Evolutionary conservation across 2,888 invertebrate genomes (phyloP), one percentile per base, ranked within the genome.

Genomic region (Drosophila austrosaltans): DNA sequence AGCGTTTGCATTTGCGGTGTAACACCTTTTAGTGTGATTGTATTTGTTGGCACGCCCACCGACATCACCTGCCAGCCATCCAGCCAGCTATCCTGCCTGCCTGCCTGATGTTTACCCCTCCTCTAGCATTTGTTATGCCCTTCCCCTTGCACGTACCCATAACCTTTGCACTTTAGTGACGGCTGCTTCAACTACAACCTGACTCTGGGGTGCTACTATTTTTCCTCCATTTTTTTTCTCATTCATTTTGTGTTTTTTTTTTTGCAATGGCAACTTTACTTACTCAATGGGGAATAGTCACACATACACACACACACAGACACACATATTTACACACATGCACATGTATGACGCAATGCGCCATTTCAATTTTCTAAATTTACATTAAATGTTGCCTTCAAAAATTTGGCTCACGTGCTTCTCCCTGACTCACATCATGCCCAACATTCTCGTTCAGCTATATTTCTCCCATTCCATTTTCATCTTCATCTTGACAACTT

Each of bases 11-110:
- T 73, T 73, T 81, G 81, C 71, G 81, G 78, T 78, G 73, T 78
- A 76, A 77, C 84, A 81, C 82, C 84, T 87, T 87, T 82, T 79
- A 87, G 84, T 87, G 73, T 87, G 82, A 82, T 87, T 82, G 85
- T 77, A 60, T 75, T 65, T 76, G 71, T 63, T 48, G 54, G 25
- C 66, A 69, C 53, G 65, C 48, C 48, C 48, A 48, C 48, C 48
- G 25, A 48, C 48, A 48, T 22, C 48, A 48, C 48, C 48, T 48
- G 48, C 48, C 48, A 36, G 36, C 36, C 10, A 36, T 7, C 3
- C 32, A 32, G 5, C 6, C 6, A 32, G 32, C 36, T 2, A 8
- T 8, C 36, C 36, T 36, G 10, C 44, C 22, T 48, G 44, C 44
- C 44, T 44, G 20, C 67, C 36, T 36, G 36, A 36, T 36, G 30